Conservation (phyloP, 2,797 vertebrate genomes). For the Picus viridis region DNA sequence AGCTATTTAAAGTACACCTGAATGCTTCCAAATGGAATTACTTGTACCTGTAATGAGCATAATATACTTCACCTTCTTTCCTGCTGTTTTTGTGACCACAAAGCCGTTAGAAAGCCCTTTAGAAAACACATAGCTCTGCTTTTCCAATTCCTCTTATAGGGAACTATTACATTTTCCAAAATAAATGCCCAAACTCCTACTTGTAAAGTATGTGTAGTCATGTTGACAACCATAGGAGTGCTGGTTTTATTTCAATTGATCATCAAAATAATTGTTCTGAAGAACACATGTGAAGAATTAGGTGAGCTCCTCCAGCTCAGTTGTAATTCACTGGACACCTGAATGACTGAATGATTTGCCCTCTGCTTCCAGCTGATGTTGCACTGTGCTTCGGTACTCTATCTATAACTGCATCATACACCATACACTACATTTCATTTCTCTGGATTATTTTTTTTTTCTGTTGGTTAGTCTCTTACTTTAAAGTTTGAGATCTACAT, state of each 20-base stretch:
- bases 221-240: neutral
- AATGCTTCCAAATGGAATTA: neutral
- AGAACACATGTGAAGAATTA: neutral
- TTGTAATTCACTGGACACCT: neutral
- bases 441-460: neutral
- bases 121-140: neutral
- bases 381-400: neutral
- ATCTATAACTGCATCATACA: neutral
- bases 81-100: neutral
- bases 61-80: neutral
- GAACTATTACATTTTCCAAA: neutral
- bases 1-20: neutral
- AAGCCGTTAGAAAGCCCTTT: neutral
- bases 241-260: neutral
- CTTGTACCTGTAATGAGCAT: neutral
- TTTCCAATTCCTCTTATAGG: neutral
- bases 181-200: neutral
- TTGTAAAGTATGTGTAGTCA: rapidly evolving
- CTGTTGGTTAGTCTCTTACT: neutral
- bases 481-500: neutral
- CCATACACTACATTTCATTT: neutral
- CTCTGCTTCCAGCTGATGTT: neutral
- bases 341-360: neutral
- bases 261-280: neutral
- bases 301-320: neutral